These are phyloP conservation scores for Achatina immaculata DNA, from an alignment of 1,140 invertebrate species.

Conservation along the genomic window DNA sequence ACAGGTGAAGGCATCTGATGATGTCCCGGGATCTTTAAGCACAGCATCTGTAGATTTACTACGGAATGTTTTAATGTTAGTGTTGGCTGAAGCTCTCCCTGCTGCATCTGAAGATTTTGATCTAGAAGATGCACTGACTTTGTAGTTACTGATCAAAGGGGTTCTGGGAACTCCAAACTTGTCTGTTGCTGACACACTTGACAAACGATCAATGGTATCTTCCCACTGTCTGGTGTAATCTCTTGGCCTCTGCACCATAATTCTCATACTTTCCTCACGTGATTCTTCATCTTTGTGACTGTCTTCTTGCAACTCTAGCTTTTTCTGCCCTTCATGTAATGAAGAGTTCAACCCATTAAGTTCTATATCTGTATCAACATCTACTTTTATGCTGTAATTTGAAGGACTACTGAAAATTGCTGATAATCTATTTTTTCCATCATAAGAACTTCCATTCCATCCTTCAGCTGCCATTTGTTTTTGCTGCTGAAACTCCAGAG, in stretches of 20 bases:
- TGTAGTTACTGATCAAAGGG: constrained; percentile 21
- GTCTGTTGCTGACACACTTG: constrained; percentile 13
- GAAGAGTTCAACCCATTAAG: too few relatives aligned
- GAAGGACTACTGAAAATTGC: too few relatives aligned
- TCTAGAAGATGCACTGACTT: background rate
- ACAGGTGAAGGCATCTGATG: background rate
- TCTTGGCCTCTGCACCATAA: constrained; percentile 44
- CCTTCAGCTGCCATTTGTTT: too few relatives aligned
- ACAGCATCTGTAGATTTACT: background rate
- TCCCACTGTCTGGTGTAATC: constrained; percentile 49
- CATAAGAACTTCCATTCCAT: too few relatives aligned
- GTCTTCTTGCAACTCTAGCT: background rate
- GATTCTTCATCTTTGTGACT: background rate
- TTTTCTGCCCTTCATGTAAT: background rate
- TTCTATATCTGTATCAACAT: too few relatives aligned
- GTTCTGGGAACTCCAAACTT: constrained; percentile 8
- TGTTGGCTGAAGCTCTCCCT: background rate
- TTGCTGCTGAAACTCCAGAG: too few relatives aligned
- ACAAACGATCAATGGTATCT: constrained; percentile 44
- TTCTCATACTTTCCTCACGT: constrained; percentile 26
- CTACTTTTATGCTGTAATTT: too few relatives aligned
- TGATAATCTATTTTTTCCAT: too few relatives aligned
- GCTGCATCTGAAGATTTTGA: background rate
- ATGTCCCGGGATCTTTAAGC: background rate
- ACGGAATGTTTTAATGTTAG: background rate